phyloP scores from a whole-genome alignment of 1,140 invertebrate species.

The Diorhabda elongata region DNA sequence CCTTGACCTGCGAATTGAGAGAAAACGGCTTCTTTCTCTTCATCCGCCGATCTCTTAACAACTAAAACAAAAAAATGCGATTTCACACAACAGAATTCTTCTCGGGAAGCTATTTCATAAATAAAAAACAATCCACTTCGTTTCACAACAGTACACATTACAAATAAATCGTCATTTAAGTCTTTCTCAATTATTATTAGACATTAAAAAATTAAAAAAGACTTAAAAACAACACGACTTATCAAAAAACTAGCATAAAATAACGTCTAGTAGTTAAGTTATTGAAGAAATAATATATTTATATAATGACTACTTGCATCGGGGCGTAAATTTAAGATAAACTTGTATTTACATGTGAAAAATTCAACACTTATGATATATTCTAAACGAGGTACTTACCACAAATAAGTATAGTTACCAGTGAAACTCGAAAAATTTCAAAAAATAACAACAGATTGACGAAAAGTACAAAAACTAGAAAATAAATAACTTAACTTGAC shows the following conservation, averaged over 20 bases:
- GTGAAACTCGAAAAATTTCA: no score
- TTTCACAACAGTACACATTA: not conserved
- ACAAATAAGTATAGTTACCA: no score
- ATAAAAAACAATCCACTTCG: not conserved
- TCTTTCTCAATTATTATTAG: not conserved
- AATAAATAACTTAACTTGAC: no score
- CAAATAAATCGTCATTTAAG: not conserved
- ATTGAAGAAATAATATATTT: no score
- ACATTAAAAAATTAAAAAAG: not conserved
- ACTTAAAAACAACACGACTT: not conserved
- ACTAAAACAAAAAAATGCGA: constrained; percentile 53
- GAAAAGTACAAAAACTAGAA: no score
- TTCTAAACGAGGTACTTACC: no score
- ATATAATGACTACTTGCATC: no score
- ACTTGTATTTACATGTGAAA: no score
- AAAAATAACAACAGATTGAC: no score
- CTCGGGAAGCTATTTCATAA: not conserved
- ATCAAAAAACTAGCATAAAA: not conserved
- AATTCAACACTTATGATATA: no score
- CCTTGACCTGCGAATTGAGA: constrained; percentile 72
- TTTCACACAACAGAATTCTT: not conserved
- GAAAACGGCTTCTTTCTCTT: constrained; percentile 55
- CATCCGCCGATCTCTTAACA: constrained; percentile 63
- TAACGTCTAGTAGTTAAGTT: no score
- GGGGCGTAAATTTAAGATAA: no score